Conservation (phyloP, 2,113 vertebrate genomes). For the Petrocephalus zakoni region DNA sequence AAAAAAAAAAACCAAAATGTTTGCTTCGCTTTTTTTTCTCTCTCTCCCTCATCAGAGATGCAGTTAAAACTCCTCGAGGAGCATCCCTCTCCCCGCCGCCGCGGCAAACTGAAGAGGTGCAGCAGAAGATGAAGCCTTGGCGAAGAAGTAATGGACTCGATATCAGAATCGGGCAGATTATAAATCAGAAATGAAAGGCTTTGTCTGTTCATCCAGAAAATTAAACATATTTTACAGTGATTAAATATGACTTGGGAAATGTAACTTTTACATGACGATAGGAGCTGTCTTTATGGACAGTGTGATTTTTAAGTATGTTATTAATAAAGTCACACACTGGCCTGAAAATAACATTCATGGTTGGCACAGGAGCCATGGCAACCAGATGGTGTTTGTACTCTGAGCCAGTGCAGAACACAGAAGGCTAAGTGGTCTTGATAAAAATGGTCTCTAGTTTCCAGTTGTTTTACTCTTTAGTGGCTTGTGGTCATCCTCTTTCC, state of each 20-base stretch:
- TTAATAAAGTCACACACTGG: slow-evolving; percentile 13
- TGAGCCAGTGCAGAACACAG: slow-evolving; percentile 35
- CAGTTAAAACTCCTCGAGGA: slow-evolving; percentile 52
- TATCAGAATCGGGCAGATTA: slow-evolving; percentile 26
- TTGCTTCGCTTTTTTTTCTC: slow-evolving; percentile 23
- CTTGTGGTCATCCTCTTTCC: slow-evolving; percentile 32
- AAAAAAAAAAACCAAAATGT: slow-evolving; percentile 29
- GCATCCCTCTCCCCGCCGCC: slow-evolving; percentile 50
- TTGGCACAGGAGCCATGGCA: slow-evolving; percentile 21
- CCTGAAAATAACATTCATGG: not conserved
- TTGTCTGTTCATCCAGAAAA: not conserved
- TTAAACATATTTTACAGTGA: not conserved
- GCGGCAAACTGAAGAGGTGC: slow-evolving; percentile 38
- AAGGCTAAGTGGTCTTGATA: slow-evolving; percentile 42
- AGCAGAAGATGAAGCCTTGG: slow-evolving; percentile 50
- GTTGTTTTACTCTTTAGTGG: slow-evolving; percentile 14
- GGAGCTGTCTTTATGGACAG: not conserved
- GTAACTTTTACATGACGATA: not conserved
- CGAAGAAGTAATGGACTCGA: not conserved
- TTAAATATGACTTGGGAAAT: slow-evolving; percentile 10
- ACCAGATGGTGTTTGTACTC: slow-evolving; percentile 45
- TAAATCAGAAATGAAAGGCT: slow-evolving; percentile 41
- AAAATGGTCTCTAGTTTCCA: slow-evolving; percentile 24
- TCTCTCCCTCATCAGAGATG: slow-evolving; percentile 32
- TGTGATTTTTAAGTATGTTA: not conserved